Evolutionary conservation across 53 echinoderm and acorn worm species (phyloP).

Genomic region (Holothuria scabra): DNA sequence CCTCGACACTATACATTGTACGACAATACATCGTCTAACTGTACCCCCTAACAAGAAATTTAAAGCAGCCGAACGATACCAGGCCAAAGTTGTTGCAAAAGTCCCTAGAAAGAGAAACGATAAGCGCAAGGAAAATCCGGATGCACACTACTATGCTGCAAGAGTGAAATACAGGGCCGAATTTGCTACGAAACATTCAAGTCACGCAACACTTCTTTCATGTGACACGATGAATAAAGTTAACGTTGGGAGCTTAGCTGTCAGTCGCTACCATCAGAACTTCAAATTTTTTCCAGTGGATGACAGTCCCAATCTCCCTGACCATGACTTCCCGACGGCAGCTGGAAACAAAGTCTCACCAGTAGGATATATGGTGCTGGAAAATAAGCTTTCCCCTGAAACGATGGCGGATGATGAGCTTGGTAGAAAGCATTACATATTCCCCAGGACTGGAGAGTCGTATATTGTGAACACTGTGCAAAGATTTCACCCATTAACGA

Average conservation of each 20-base stretch:
- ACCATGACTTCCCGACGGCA: conserved; percentile 61
- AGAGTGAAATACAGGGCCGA: conserved; percentile 14
- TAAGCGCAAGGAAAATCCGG: background rate
- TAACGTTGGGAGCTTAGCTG: conserved; percentile 21
- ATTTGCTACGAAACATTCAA: background rate
- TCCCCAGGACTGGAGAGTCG: conserved; percentile 37
- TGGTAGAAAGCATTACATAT: conserved; percentile 5
- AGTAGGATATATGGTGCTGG: conserved; percentile 54
- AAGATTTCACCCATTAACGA: conserved; percentile 38
- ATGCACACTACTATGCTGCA: conserved; percentile 22
- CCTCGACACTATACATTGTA: background rate
- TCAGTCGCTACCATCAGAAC: conserved; percentile 58
- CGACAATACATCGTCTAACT: conserved; percentile 2
- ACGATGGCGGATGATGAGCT: conserved; percentile 3
- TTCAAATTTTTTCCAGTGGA: conserved; percentile 17
- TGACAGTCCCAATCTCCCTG: conserved; percentile 53
- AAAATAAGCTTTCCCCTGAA: background rate
- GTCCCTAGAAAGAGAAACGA: conserved; percentile 19
- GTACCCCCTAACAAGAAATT: conserved; percentile 8
- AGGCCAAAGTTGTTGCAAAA: conserved; percentile 9
- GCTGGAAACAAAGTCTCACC: conserved; percentile 40
- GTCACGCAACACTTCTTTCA: background rate
- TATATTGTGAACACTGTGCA: conserved; percentile 39
- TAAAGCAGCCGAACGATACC: background rate
- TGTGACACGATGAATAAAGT: conserved; percentile 32